Base-by-base conservation (phyloP, 35 echinoderm and acorn worm species). In the Hemicentrotus pulcherrimus region DNA sequence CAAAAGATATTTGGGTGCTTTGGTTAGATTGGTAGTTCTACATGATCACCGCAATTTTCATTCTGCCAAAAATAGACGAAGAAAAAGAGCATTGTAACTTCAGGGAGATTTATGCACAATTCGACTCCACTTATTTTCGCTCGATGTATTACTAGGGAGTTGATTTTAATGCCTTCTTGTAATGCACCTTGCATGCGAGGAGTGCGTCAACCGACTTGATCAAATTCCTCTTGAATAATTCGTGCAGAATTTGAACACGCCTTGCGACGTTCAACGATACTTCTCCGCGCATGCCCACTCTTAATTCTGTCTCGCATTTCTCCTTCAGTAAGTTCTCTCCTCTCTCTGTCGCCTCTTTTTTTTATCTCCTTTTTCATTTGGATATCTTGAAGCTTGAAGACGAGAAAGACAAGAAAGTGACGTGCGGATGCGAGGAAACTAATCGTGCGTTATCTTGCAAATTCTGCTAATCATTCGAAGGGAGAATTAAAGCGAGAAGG, bases 391-490 rank as follows among this genome's bases (percentile, higher is more conserved):
- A 28, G 65, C 65, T 78, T 16, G 65, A 78, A 78, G 65, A 78
- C 65, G 65, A n/a, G 65, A 78, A n/a, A 78, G 65, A 78, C 65
- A 78, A 78, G 65, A 78, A 78, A 78, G 19, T 78, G 65, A 78
- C 65, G 65, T 78, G 65, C 65, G 65, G 65, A 78, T 78, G 65
- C 65, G 65, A 28, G 65, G 28, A 78, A 78, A 22, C 24, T 78
- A 78, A 78, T 78, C 65, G 65, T 78, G 65, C 65, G 65, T 78
- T 78, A 78, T 78, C 65, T n/a, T 1, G 65, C 65, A 78, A 78
- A 78, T 78, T 28, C 65, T 78, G 65, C 65, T 78, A 78, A 78
- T 78, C 65, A 78, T 15, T 78, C 65, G 65, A 78, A 78, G 65
- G 50, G 65, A 78, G 65, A 78, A n/a, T 78, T 78, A 78, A 78